Evolutionary conservation across 2,797 vertebrate species (phyloP), one percentile per base, ranked within the genome.

Genomic region (Rhinophrynus dorsalis): DNA sequence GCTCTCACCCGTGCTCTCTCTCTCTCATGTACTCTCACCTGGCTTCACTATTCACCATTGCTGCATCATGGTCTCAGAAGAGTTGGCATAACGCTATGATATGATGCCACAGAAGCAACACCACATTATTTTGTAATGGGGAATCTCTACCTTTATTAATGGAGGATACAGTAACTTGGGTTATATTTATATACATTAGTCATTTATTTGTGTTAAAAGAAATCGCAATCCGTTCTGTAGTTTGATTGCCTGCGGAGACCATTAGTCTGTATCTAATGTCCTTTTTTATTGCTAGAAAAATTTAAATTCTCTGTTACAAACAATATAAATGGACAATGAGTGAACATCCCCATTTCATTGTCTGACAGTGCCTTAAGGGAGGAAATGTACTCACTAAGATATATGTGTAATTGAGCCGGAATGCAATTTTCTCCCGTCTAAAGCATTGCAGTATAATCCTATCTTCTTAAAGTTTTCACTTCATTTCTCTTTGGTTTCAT

Each of bases 251-350:
- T 68, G 2, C 3, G 24, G 56, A 57, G 33, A 44, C 23, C 5
- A 27, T 51, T 29, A 52, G 32, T 68, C 30, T 15, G 8, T 11
- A 9, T 59, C 33, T 23, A 27, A 37, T 68, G 45, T 24, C 58
- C 33, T 27, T 26, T 38, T 59, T n/a, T 38, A 40, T 40, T 50
- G 24, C 42, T 65, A 44, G 18, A 45, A 32, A 66, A 21, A 26
- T 33, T 21, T 55, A 64, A 45, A 44, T 21, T 55, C 26, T 32
- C 23, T 27, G 24, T 26, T 51, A 56, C 20, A 50, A 35, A 35
- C 30, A 38, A 20, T 12, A 38, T 2, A 18, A 35, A 12, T 15
- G 30, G 17, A 67, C n/a, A 38, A 59, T 40, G 7, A 48, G 15
- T 29, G 15, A 17, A 50, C 18, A 50, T 38, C 17, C 17, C 44